phyloP scores from a whole-genome alignment of 2,113 vertebrate genomes.

The Leuciscus idus region DNA sequence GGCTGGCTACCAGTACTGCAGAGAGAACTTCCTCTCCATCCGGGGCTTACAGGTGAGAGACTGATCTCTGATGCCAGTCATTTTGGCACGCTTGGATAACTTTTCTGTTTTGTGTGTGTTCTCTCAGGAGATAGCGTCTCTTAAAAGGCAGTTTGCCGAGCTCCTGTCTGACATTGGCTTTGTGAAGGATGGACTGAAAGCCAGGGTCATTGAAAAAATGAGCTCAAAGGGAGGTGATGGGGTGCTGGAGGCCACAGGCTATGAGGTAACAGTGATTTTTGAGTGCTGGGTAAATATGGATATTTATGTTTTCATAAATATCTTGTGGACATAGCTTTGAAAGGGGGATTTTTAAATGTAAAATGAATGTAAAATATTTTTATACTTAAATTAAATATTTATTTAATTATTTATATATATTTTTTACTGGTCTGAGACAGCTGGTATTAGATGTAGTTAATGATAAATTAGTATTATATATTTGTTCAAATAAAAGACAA shows the following conservation, averaged over 20 bases:
- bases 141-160: constrained; percentile 96
- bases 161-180: constrained; percentile 97
- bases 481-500: neutral
- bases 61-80: neutral
- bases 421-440: neutral
- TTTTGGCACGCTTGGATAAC: neutral
- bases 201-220: constrained; percentile 88
- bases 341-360: neutral
- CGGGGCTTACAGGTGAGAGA: constrained; percentile 86
- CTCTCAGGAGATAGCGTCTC: constrained; percentile 89
- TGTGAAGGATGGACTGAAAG: constrained; percentile 89
- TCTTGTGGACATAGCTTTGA: neutral
- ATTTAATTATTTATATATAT: neutral
- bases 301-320: neutral
- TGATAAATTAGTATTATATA: neutral
- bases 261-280: constrained; percentile 79
- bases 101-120: neutral
- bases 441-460: neutral
- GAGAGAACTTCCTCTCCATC: constrained; percentile 91
- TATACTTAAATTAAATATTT: neutral
- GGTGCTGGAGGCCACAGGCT: constrained; percentile 87
- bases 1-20: constrained; percentile 86
- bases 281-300: neutral
- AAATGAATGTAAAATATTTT: neutral
- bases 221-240: constrained; percentile 84